A percentile compares a stretch with the other conserved stretches of the same genome.
Evolutionary conservation across 1,140 invertebrate genomes (phyloP).

Genomic region (Solenopsis fugax): DNA sequence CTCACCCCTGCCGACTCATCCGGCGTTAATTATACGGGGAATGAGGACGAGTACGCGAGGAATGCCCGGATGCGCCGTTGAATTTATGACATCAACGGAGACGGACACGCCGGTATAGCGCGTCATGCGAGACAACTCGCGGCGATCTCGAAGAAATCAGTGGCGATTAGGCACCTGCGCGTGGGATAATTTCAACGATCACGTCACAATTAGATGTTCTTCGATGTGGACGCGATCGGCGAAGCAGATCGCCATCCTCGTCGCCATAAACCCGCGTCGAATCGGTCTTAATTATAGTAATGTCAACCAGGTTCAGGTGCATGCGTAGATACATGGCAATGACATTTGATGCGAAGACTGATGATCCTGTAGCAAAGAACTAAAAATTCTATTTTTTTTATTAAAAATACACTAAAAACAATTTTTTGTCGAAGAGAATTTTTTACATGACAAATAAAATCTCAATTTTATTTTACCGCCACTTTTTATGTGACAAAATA

Average conservation of each 20-base stretch:
- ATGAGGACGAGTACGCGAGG: constrained; percentile 73
- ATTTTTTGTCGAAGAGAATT: no score
- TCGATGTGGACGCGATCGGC: constrained; percentile 9
- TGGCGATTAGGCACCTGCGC: constrained; percentile 55
- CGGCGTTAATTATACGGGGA: constrained; percentile 77
- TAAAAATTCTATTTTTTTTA: no score
- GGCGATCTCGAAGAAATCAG: constrained; percentile 61
- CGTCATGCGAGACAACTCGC: constrained; percentile 11
- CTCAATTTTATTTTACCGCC: neutral
- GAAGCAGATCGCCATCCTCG: neutral
- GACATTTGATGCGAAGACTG: constrained; percentile 1
- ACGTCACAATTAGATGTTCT: constrained; percentile 33
- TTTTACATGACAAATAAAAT: neutral
- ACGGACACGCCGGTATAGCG: constrained; percentile 26
- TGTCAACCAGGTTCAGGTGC: neutral
- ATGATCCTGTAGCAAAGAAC: neutral
- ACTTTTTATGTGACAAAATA: neutral
- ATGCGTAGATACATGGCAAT: neutral
- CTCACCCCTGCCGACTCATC: constrained; percentile 76
- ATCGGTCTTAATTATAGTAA: constrained; percentile 53
- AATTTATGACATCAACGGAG: constrained; percentile 74
- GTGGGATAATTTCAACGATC: constrained; percentile 50
- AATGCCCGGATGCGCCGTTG: constrained; percentile 73
- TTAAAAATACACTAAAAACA: neutral
- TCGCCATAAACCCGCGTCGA: neutral